Evolutionary conservation across 2,113 vertebrate genomes (phyloP).

Genomic region (Daubentonia madagascariensis): DNA sequence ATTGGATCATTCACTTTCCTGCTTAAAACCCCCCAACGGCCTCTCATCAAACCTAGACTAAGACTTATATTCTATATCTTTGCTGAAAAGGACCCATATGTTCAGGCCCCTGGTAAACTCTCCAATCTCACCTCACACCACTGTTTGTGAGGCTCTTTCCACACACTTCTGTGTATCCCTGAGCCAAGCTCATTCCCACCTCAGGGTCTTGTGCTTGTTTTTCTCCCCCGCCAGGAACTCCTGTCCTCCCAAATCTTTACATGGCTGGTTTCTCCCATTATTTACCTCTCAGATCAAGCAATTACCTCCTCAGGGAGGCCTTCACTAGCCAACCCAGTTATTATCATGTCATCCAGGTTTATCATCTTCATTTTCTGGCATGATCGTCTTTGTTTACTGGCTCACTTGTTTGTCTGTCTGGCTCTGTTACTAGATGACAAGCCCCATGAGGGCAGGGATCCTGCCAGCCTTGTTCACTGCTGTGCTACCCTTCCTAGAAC

Average conservation of each 20-base stretch:
- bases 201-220: not conserved
- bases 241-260: not conserved
- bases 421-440: no score
- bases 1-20: not conserved
- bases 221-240: not conserved
- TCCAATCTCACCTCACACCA: not conserved
- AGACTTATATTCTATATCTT: not conserved
- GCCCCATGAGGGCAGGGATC: not conserved
- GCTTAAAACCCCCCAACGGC: not conserved
- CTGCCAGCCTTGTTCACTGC: not conserved
- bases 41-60: not conserved
- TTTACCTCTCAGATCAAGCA: not conserved
- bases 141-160: not conserved
- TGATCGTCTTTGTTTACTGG: not conserved
- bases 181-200: not conserved
- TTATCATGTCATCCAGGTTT: no score
- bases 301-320: not conserved
- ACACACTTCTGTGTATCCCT: accelerated
- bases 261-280: not conserved
- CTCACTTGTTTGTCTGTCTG: not conserved
- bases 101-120: not conserved
- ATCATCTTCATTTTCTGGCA: not conserved
- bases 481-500: not conserved
- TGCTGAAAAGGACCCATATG: not conserved
- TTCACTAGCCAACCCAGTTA: not conserved